A percentile compares a stretch with the other conserved stretches of the same genome.
phyloP scores from a whole-genome alignment of 2,797 vertebrate species.

The Anas flavirostris region DNA sequence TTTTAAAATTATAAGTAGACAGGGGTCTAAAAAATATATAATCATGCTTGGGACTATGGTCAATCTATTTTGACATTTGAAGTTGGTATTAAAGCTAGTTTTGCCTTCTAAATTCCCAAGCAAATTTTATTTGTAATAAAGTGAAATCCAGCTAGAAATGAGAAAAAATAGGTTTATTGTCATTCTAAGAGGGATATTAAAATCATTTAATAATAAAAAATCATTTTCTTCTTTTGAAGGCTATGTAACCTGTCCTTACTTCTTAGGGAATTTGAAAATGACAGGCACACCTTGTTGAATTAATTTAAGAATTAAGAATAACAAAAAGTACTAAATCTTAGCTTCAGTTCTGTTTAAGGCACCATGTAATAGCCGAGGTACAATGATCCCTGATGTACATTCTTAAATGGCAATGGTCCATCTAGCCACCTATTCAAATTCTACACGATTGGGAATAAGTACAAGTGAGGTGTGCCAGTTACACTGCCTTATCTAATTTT shows the following conservation, averaged over 20 bases:
- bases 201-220: constrained; percentile 71
- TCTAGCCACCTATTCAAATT: constrained; percentile 87
- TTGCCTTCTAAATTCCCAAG: constrained; percentile 76
- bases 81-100: constrained; percentile 79
- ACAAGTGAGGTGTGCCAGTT: constrained; percentile 85
- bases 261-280: constrained; percentile 78
- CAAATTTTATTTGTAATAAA: constrained; percentile 79
- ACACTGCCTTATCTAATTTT: constrained; percentile 85
- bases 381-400: constrained; percentile 99
- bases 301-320: constrained; percentile 79
- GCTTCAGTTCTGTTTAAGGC: constrained; percentile 95
- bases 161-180: constrained; percentile 79
- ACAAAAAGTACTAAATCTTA: constrained; percentile 82
- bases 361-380: constrained; percentile 99
- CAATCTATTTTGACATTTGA: constrained; percentile 62
- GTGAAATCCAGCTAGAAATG: constrained; percentile 79
- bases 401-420: constrained; percentile 95
- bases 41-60: constrained; percentile 66
- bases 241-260: constrained; percentile 79
- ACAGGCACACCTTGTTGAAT: constrained; percentile 84
- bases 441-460: constrained; percentile 80
- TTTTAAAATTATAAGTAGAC: constrained; percentile 75
- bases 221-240: constrained; percentile 79
- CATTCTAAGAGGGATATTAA: constrained; percentile 77
- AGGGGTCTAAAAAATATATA: constrained; percentile 76